Base-by-base conservation (phyloP, 2,888 invertebrate species). In the Diogma glabrata region DNA sequence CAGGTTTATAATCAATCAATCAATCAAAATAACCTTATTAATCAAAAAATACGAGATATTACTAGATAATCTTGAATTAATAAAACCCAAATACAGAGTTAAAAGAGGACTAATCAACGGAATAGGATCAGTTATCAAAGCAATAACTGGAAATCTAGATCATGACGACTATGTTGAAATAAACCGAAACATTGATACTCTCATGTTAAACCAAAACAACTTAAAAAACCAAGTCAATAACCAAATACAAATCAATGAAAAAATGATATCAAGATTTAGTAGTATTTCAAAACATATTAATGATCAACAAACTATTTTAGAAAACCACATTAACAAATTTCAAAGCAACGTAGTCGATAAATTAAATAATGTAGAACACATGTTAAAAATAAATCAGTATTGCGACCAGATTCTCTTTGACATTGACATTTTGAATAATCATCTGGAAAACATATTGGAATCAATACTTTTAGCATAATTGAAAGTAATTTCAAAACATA, bases 381-480 rank as follows among this genome's bases (percentile, higher is more conserved):
- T n/a, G n/a, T n/a, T n/a, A n/a, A n/a, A 28, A 23, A n/a, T 47
- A 7, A 36, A 49, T 38, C 47, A 52, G 47, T 50, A 50, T 47
- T 28, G 38, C n/a, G 46, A 52, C n/a, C 47, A 50, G 47, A 10
- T 50, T 19, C 23, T 20, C n/a, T 50, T 40, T 33, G n/a, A 53
- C 43, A 51, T 53, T 12, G 47, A 51, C 40, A 40, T 53, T 9
- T 17, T 51, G 10, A 50, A 48, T 19, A 28, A 53, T 22, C 53
- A 53, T 33, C 26, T 48, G 30, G 40, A 16, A 9, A 36, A 53
- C 17, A 51, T 48, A 9, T 47, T 51, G 10, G 48, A 53, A 53
- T 33, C 51, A 23, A 33, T 53, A 47, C 50, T 48, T 26, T 45
- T 53, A 24, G 50, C 53, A 7, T 50, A 50, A 50, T 14, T 53